Evolutionary conservation across 2,888 invertebrate species (phyloP), one percentile per base, ranked within the genome.

Genomic region (Chironomus tentans): DNA sequence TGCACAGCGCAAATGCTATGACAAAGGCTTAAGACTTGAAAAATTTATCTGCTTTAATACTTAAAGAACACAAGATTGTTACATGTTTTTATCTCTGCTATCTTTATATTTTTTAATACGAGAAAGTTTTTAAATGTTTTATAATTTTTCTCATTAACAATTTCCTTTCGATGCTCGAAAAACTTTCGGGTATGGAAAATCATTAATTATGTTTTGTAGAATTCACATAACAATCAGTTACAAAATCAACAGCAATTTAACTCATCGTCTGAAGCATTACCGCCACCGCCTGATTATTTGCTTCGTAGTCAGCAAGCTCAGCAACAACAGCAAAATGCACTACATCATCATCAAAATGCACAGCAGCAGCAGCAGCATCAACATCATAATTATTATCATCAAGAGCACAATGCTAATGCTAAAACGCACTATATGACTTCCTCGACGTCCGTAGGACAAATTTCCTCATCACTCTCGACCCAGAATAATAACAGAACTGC

Each of bases 401-500:
- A 18, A 56, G 15, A 56, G 56, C 56, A 56, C 18, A n/a, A 15
- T 12, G 62, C 65, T 13, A 76, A 76, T 18, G 76, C 68, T 10
- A 68, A 76, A 48, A 12, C 50, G 4, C 76, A 76, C 48, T 76
- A 69, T 28, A 77, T 73, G 61, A 68, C 69, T 10, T 61, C 73
- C 6, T 68, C 70, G 6, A 65, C 71, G 6, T 68, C 65, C n/a
- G 38, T 69, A 46, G 68, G 68, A 5, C 71, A 71, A 50, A 62
- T 76, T 70, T 38, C 68, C 6, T 50, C 70, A 18, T 21, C 56
- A 12, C 4, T 46, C 10, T 68, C 48, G n/a, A 15, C 21, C 1
- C 86, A 90, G 56, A 91, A 90, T 80, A 91, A 90, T 80, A 92
- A 94, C 6, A 92, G 93, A 82, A 93, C n/a, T n/a, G n/a, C 92